Percentiles rank a stretch among this genome's conserved stretches.
Evolutionary conservation across 2,113 vertebrate genomes (phyloP).

Genomic region (Phylloscopus trochiloides): DNA sequence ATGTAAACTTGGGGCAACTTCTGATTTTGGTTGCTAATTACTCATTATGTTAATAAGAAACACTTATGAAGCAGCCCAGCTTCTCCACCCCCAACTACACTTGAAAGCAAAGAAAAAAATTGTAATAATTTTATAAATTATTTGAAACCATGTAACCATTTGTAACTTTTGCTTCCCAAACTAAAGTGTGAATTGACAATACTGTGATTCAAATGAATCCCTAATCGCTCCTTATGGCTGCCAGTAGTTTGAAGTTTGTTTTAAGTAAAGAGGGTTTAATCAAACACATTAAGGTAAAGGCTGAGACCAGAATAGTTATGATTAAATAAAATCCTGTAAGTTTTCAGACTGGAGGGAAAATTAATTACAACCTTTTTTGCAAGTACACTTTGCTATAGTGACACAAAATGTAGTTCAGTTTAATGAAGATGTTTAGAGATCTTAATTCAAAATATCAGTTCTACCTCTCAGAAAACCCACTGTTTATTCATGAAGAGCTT

Average conservation of each 20-base stretch:
- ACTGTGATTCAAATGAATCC: background rate
- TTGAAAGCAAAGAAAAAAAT: background rate
- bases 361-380: background rate
- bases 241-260: background rate
- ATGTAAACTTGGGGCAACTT: background rate
- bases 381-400: background rate
- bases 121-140: background rate
- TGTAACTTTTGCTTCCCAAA: background rate
- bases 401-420: background rate
- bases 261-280: background rate
- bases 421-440: background rate
- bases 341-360: background rate
- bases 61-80: background rate
- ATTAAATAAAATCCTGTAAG: background rate
- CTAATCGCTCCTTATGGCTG: background rate
- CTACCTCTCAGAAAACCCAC: background rate
- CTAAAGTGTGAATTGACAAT: background rate
- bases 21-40: constrained; percentile 6
- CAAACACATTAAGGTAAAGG: background rate
- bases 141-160: background rate
- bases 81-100: background rate
- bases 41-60: background rate
- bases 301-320: background rate
- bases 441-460: background rate
- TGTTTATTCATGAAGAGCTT: background rate